phyloP scores from a whole-genome alignment of 2,113 vertebrate species.

The Aspidoscelis tigris region DNA sequence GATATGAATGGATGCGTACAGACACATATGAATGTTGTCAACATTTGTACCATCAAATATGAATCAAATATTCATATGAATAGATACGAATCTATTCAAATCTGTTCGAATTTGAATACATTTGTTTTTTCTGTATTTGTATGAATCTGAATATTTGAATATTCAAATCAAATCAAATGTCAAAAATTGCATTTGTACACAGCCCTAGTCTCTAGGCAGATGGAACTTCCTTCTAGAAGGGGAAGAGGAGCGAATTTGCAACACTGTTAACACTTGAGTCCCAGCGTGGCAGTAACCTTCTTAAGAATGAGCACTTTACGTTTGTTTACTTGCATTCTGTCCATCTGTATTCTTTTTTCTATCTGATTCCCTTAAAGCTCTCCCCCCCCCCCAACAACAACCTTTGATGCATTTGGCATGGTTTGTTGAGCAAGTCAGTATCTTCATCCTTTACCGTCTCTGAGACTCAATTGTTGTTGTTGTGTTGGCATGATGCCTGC shows the following conservation, averaged over 20 bases:
- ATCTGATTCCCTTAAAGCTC: background rate
- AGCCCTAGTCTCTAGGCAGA: background rate
- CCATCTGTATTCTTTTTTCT: slow-evolving; percentile 29
- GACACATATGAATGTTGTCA: no score
- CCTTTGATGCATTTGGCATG: slow-evolving; percentile 14
- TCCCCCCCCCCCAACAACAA: no score
- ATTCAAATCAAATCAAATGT: no score
- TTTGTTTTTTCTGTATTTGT: no score
- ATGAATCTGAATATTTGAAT: no score
- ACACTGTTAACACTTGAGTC: background rate
- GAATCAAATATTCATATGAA: no score
- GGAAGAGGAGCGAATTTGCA: background rate
- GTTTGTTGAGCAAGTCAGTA: slow-evolving; percentile 27
- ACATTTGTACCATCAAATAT: no score
- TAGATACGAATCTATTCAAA: no score
- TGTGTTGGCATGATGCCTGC: slow-evolving; percentile 64
- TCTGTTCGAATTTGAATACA: no score
- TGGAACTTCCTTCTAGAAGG: background rate
- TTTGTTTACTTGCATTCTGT: background rate
- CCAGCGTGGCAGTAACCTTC: background rate
- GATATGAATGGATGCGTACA: no score
- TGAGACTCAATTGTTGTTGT: slow-evolving; percentile 50
- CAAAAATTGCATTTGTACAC: no score
- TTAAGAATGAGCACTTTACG: background rate
- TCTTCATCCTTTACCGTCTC: slow-evolving; percentile 32